Evolutionary conservation across 2,888 invertebrate genomes (phyloP).

Genomic region (Crossocerus cetratus): DNA sequence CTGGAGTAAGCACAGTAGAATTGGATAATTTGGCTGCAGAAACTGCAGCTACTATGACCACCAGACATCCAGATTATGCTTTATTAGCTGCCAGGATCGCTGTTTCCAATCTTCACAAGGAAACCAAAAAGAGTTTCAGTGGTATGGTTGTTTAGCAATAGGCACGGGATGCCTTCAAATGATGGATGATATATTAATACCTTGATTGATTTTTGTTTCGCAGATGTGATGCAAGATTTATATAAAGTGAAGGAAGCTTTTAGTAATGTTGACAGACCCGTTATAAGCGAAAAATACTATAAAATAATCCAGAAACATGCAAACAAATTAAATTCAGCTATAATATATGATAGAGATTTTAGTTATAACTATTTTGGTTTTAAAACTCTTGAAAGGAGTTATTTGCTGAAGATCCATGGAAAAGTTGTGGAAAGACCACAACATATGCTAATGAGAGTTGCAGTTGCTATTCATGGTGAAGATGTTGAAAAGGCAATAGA

Average conservation of each 20-base stretch:
- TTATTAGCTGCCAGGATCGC: constrained; percentile 93
- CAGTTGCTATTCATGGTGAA: constrained; percentile 96
- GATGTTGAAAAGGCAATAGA: constrained; percentile 95
- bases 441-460: constrained; percentile 98
- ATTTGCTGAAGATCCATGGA: constrained; percentile 92
- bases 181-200: too few relatives aligned
- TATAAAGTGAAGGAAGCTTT: constrained; percentile 86
- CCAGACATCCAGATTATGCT: constrained; percentile 98
- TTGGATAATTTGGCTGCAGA: constrained; percentile 98
- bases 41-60: constrained; percentile 98
- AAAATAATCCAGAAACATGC: constrained; percentile 90
- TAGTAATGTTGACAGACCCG: constrained; percentile 85
- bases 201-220: constrained; percentile 63
- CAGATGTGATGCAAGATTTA: constrained; percentile 94
- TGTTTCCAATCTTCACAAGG: constrained; percentile 98
- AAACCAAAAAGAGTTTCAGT: constrained; percentile 96
- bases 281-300: constrained; percentile 91
- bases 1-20: constrained; percentile 97
- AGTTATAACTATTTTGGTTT: constrained; percentile 99
- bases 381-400: constrained; percentile 97
- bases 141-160: constrained; percentile 78
- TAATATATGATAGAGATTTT: constrained; percentile 98
- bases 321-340: constrained; percentile 94
- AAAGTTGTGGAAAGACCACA: constrained; percentile 98
- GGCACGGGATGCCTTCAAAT: neutral